phyloP scores from a whole-genome alignment of 2,797 vertebrate species.

The Bradypus variegatus region DNA sequence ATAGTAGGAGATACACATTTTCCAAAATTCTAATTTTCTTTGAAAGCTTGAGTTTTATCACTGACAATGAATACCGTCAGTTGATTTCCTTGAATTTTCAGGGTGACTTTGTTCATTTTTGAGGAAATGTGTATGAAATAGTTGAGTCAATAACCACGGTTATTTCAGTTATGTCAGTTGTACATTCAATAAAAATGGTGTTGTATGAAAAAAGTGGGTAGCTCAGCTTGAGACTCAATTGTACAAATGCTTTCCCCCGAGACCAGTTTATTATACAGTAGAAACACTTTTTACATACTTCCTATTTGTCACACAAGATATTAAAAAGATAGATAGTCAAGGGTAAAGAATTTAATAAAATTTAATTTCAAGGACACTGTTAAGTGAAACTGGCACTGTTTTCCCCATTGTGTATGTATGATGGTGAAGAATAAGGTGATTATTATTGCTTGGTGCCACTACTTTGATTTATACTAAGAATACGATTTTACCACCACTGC shows the following conservation, averaged over 20 bases:
- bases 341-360: neutral
- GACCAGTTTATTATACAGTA: neutral
- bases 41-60: conserved; percentile 9
- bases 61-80: neutral
- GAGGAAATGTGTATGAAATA: neutral
- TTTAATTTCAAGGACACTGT: neutral
- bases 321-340: neutral
- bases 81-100: neutral
- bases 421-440: neutral
- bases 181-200: conserved; percentile 9
- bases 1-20: neutral
- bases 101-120: neutral
- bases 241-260: neutral
- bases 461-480: neutral
- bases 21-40: conserved; percentile 3
- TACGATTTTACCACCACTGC: neutral
- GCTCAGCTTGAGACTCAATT: neutral
- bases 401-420: neutral
- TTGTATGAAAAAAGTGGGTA: neutral
- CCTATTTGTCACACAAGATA: neutral
- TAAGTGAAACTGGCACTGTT: neutral
- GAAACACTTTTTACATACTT: neutral
- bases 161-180: neutral
- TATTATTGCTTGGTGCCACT: neutral
- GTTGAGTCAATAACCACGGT: neutral